Evolutionary conservation across 2,113 vertebrate species (phyloP), one percentile per base, ranked within the genome.

Genomic region (Lepidiolamprologus cunningtoni): DNA sequence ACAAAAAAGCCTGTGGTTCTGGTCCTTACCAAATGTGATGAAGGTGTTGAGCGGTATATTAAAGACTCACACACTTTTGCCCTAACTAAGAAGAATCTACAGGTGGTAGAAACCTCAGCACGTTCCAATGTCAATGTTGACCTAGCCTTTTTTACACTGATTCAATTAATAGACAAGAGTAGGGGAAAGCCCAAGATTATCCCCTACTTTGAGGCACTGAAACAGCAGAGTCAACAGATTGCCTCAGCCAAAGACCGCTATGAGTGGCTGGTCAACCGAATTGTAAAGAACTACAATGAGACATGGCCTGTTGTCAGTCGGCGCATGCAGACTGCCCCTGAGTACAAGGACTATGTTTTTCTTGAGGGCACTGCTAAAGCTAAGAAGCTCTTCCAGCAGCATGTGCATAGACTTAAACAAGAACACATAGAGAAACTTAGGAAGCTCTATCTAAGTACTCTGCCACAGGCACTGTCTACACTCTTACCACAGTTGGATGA

Each of bases 21-120:
- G 87, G 98, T 97, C 83, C 95, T 99, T 89, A 99, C 97, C 1
- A 99, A 99, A 94, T 99, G 98, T 21, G 99, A 99, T 52, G 98
- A 99, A 93, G 98, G 98, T 2, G 98, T 99, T 52, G 99, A 99
- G 95, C 97, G 98, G 53, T 99, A 99, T 95, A 99, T 99, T 92
- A 96, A 98, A 87, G 99, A 99, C 86, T 98, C 97, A 0, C 99
- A 99, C 89, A 96, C 97, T 61, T 99, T 99, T 84, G 98, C 98
- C 47, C 89, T 99, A 47, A 94, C 98, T 91, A 99, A 99, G 92
- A 99, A 99, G 96, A 99, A 98, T 95, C 96, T 99, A 21, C 99
- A 99, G 93, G 98, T 99, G 19, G 97, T 99, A 91, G 99, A 99
- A 96, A 99, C 98, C 2, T 99, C 99, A 1, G 99, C 99, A 2